A percentile compares a stretch with the other conserved stretches of the same genome.
Conservation (phyloP, 2,888 invertebrate species). For the Clanis bilineata region DNA sequence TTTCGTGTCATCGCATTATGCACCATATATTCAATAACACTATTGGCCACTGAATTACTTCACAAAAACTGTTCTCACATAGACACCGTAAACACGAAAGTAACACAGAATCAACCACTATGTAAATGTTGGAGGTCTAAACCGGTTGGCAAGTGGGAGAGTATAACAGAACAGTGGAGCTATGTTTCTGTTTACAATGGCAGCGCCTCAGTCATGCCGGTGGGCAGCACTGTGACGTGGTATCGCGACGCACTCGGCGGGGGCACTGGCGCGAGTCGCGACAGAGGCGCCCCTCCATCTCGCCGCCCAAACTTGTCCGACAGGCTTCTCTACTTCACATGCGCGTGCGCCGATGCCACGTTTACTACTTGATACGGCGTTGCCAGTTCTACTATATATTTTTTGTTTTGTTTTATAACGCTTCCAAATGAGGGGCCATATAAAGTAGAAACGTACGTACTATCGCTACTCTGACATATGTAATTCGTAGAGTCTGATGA, state of each 20-base stretch:
- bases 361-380: conserved; percentile 56
- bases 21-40: conserved; percentile 42
- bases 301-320: conserved; percentile 63
- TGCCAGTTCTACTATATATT: conserved; percentile 64
- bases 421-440: conserved; percentile 73
- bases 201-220: conserved; percentile 31
- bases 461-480: background rate
- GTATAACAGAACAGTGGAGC: conserved; percentile 56
- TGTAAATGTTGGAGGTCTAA: conserved; percentile 58
- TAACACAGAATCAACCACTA: conserved; percentile 60
- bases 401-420: conserved; percentile 76
- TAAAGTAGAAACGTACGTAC: conserved; percentile 65
- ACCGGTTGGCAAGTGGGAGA: conserved; percentile 70
- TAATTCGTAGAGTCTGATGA: background rate
- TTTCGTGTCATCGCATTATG: conserved; percentile 47
- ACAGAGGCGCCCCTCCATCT: conserved; percentile 56
- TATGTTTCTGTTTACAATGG: conserved; percentile 50
- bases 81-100: conserved; percentile 50
- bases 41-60: conserved; percentile 37
- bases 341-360: conserved; percentile 77
- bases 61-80: conserved; percentile 39
- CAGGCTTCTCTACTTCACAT: conserved; percentile 66
- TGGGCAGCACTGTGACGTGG: conserved; percentile 49
- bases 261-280: conserved; percentile 68
- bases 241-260: conserved; percentile 58